phyloP scores from a whole-genome alignment of 2,113 vertebrate genomes.

The Lepus timidus region DNA sequence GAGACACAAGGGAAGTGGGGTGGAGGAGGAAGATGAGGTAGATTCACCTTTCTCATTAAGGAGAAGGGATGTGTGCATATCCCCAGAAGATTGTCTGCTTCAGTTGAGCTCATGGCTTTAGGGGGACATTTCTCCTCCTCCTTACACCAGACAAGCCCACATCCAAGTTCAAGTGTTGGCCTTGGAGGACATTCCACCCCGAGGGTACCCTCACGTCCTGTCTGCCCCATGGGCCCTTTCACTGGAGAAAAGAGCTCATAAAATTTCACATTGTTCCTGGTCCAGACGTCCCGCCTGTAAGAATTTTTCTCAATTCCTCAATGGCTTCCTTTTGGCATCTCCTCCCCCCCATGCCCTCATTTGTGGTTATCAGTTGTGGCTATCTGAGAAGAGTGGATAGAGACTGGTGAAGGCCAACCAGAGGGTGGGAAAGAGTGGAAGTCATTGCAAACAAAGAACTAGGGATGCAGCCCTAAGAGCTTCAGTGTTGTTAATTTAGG shows the following conservation, averaged over 20 bases:
- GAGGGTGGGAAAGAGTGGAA: constrained; percentile 42
- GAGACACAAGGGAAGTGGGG: neutral
- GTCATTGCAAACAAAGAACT: constrained; percentile 77
- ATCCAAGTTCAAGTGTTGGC: neutral
- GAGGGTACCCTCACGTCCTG: no score
- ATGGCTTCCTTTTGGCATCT: neutral
- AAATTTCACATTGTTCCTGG: constrained; percentile 57
- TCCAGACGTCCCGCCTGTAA: neutral
- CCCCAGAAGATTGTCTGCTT: neutral
- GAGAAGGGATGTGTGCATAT: neutral
- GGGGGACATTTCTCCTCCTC: neutral
- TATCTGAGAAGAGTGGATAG: constrained; percentile 78
- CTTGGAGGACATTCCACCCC: neutral
- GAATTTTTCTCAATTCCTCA: neutral
- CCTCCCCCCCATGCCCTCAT: neutral
- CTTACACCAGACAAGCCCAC: neutral
- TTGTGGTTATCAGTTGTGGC: constrained; percentile 18
- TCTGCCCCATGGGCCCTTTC: constrained; percentile 58
- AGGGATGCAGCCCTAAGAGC: constrained; percentile 76
- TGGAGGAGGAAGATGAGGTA: neutral
- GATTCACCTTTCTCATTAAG: neutral
- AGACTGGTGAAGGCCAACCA: constrained; percentile 26
- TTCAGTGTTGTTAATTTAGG: constrained; percentile 84
- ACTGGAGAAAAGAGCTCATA: constrained; percentile 5
- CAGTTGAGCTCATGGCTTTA: neutral